These are phyloP conservation scores for Herminia tarsipennalis DNA, from an alignment of 2,888 invertebrate species.

Conservation along the genomic window DNA sequence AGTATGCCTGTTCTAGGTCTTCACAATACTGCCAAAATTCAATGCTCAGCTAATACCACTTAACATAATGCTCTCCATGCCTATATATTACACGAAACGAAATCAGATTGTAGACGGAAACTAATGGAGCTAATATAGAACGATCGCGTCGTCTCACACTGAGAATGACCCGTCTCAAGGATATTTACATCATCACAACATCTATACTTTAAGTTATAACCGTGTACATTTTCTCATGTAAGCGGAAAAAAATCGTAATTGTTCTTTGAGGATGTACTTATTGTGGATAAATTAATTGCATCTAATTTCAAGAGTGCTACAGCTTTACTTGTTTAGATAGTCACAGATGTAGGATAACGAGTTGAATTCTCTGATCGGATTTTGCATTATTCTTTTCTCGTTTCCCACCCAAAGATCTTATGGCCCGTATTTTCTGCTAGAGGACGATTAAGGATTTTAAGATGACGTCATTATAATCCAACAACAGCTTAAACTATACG, in stretches of 20 bases:
- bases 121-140: constrained; percentile 33
- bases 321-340: no score
- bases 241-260: constrained; percentile 18
- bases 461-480: no score
- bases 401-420: background rate
- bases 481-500: no score
- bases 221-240: constrained; percentile 55
- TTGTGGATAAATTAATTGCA: background rate
- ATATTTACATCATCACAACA: constrained; percentile 55
- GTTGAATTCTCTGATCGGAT: no score
- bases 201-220: constrained; percentile 39
- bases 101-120: constrained; percentile 23
- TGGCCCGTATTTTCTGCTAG: no score
- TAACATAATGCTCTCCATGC: background rate
- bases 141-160: constrained; percentile 47
- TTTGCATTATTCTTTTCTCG: background rate
- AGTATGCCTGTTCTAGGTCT: background rate
- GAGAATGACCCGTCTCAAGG: constrained; percentile 61
- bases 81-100: constrained; percentile 8
- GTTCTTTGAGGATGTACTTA: background rate
- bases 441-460: no score
- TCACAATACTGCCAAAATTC: background rate
- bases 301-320: no score
- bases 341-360: no score
- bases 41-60: background rate